These are phyloP conservation scores for Xanthorhoe spadicearia DNA, from an alignment of 2,888 invertebrate genomes.

Conservation along the genomic window DNA sequence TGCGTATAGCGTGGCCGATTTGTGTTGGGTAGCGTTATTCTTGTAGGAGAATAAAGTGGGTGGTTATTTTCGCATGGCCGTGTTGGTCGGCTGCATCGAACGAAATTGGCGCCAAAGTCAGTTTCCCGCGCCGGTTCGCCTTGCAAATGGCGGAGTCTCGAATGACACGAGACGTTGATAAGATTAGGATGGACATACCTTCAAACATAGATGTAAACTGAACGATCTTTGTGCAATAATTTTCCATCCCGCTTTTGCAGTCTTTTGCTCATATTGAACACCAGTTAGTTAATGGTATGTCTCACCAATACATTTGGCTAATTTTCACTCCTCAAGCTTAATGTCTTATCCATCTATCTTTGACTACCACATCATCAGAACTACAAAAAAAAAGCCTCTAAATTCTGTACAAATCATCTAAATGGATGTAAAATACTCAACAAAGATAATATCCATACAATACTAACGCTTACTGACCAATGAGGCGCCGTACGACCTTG, in stretches of 20 bases:
- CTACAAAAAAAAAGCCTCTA: too few species aligned
- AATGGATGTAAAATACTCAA: neutral
- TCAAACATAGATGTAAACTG: constrained; percentile 10
- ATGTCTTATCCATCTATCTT: too few species aligned
- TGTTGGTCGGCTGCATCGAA: constrained; percentile 68
- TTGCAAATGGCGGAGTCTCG: constrained; percentile 81
- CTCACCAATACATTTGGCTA: too few species aligned
- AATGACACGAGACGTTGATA: constrained; percentile 71
- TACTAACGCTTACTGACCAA: constrained; percentile 62
- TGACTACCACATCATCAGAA: too few species aligned
- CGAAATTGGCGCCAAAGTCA: constrained; percentile 83
- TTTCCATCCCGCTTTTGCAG: too few species aligned
- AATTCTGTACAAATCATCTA: neutral
- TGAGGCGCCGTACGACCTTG: constrained; percentile 82
- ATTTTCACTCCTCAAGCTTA: too few species aligned
- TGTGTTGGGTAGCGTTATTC: constrained; percentile 46
- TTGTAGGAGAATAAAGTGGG: constrained; percentile 35
- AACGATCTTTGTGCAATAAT: too few species aligned
- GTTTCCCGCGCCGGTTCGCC: constrained; percentile 82
- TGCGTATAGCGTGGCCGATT: constrained; percentile 55
- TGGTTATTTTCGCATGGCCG: constrained; percentile 57
- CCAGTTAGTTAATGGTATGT: too few species aligned
- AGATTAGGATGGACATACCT: constrained; percentile 35
- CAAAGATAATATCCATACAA: constrained; percentile 56
- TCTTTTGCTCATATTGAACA: too few species aligned